Evolutionary conservation across 1,140 invertebrate genomes (phyloP).

Genomic region (Drosophila repletoides): DNA sequence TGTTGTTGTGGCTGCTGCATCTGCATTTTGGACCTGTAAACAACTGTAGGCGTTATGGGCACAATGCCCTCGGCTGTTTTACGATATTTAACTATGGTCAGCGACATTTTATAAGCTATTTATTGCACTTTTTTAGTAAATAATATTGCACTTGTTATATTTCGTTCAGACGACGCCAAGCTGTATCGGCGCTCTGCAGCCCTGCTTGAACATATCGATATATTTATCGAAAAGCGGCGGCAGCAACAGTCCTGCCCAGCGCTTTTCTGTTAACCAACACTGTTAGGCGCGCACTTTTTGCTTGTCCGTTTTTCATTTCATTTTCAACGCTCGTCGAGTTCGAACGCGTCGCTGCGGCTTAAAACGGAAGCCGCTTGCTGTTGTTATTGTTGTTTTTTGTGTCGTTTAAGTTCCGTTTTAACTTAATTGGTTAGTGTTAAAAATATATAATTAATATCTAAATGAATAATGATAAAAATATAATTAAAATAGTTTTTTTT

Average conservation of each 20-base stretch:
- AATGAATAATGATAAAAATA: constrained; percentile 22
- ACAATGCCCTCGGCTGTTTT: constrained; percentile 37
- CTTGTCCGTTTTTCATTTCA: constrained; percentile 36
- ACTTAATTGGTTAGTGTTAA: constrained; percentile 25
- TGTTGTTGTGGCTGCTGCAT: too few species aligned
- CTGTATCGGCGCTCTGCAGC: neutral
- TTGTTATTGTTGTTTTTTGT: neutral
- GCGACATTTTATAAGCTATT: constrained; percentile 44
- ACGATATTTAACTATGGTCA: constrained; percentile 68
- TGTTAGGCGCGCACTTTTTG: constrained; percentile 16
- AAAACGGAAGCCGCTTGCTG: constrained; percentile 10
- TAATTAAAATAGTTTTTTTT: too few species aligned
- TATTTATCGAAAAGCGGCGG: neutral
- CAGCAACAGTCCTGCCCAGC: constrained; percentile 7
- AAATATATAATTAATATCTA: neutral
- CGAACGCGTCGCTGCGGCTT: too few species aligned
- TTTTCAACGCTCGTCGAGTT: constrained; percentile 26
- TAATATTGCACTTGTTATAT: constrained; percentile 2
- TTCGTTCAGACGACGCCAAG: neutral
- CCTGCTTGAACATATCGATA: neutral
- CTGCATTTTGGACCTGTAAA: constrained; percentile 20
- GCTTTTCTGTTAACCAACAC: neutral
- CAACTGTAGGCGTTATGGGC: constrained; percentile 13
- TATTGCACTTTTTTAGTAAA: constrained; percentile 6
- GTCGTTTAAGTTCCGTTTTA: constrained; percentile 4